Percentiles rank a stretch among this genome's conserved stretches.
These are phyloP conservation scores for Diarsia brunnea DNA, from an alignment of 2,888 invertebrate genomes.

Conservation along the genomic window DNA sequence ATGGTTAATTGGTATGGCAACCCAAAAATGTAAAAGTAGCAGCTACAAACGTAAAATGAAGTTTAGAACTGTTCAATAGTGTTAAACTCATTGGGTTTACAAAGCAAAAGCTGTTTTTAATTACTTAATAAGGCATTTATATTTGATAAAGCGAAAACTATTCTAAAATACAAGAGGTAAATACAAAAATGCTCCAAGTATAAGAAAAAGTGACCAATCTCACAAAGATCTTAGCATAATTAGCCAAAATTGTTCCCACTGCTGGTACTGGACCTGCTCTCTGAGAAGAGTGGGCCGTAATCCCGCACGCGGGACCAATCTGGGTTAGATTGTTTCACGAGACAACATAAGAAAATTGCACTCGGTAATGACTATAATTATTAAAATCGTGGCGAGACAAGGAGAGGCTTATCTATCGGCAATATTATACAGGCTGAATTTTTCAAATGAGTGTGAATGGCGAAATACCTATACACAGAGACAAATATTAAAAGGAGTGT, in stretches of 20 bases:
- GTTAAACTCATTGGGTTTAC: slow-evolving; percentile 4
- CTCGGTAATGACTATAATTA: not conserved
- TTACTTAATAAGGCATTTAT: not conserved
- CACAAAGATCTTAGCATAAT: not conserved
- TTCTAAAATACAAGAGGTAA: slow-evolving; percentile 14
- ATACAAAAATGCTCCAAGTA: not conserved
- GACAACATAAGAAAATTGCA: not conserved
- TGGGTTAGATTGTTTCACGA: not conserved
- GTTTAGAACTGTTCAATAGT: not conserved
- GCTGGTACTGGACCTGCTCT: not conserved
- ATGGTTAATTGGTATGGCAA: slow-evolving; percentile 61
- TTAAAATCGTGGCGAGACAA: not conserved
- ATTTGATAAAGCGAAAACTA: not conserved
- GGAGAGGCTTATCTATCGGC: not conserved
- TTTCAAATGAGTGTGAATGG: no score
- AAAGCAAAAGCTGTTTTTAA: not conserved
- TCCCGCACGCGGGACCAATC: not conserved
- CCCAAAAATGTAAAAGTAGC: slow-evolving; percentile 38
- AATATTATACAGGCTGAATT: no score
- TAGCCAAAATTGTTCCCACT: not conserved
- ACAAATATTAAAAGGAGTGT: no score
- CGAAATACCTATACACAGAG: no score
- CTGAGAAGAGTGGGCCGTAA: not conserved
- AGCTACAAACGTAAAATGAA: slow-evolving; percentile 16
- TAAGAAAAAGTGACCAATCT: not conserved